Base-by-base conservation (phyloP, 2,888 invertebrate species). In the Rhorus exstirpatorius region DNA sequence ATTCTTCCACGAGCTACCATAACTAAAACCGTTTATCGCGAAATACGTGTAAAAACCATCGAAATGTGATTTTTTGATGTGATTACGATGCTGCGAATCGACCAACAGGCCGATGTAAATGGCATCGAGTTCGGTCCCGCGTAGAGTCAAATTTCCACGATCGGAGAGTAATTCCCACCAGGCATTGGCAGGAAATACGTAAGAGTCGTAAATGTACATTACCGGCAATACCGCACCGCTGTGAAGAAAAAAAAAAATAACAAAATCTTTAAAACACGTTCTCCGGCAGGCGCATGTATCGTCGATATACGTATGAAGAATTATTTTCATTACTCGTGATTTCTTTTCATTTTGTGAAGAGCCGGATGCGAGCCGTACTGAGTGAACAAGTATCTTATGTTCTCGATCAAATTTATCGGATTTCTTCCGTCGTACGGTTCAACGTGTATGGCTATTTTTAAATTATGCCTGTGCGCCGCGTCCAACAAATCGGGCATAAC, bases 21-120 rank as follows among this genome's bases (percentile, higher is more conserved):
- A 95, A 26, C 95, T 94, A 80, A 95, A 95, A 0, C 95, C 95
- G 90, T 95, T 95, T 55, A 94, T 94, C 0, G 95, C 95, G 90
- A 95, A 94, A 85, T 95, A 96, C 4, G 95, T 95, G 89, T 96
- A 96, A 87, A 95, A 95, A 2, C 96, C 94, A 89, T 94, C 94
- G 86, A 94, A 94, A 81, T 94, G 93, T 38, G 94, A 93, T 19
- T 93, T 93, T 77, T 94, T 93, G 83, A 95, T 92, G 71, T 94
- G 93, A 86, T 94, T 93, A 78, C 93, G 93, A 87, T 95, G 95
- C 31, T 93, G 93, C 41, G 93, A 89, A 63, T 95, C 94, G 0
- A 94, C 94, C 19, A 95, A 87, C 10, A 95, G 91, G 0, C 95
- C 96, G 79, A 96, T 93, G 86, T 95, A 95, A 70, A 95, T 92